These are phyloP conservation scores for Pseudolaguvia tuberculata DNA, from an alignment of 2,113 vertebrate species.

Conservation along the genomic window DNA sequence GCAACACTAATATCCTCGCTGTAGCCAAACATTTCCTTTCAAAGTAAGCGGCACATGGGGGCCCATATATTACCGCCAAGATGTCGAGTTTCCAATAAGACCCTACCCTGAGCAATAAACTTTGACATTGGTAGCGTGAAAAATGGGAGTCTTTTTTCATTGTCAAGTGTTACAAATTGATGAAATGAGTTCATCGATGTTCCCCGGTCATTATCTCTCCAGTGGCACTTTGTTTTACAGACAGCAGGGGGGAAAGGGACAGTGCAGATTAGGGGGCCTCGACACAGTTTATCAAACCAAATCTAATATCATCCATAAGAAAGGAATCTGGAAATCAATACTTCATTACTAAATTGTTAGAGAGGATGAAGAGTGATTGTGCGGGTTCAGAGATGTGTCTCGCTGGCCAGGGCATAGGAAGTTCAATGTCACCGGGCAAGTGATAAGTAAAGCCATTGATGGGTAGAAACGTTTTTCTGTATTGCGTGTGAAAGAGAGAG, in stretches of 20 bases:
- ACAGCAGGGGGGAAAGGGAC: conserved; percentile 82
- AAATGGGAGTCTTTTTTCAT: conserved; percentile 81
- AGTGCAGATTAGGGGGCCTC: conserved; percentile 79
- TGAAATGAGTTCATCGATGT: conserved; percentile 89
- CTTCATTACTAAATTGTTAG: conserved; percentile 99
- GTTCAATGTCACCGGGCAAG: conserved; percentile 82
- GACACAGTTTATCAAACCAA: conserved; percentile 97
- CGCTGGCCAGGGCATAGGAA: conserved; percentile 77
- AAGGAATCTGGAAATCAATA: conserved; percentile 98
- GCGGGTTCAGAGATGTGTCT: conserved; percentile 82
- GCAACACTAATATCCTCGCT: conserved; percentile 89
- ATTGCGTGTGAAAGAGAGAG: conserved; percentile 44
- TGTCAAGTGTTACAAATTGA: conserved; percentile 95
- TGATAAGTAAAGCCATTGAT: conserved; percentile 69
- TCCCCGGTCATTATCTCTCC: conserved; percentile 90
- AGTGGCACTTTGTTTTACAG: conserved; percentile 93
- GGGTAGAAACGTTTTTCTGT: conserved; percentile 73
- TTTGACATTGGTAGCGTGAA: conserved; percentile 86
- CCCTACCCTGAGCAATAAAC: conserved; percentile 79
- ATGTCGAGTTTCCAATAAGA: conserved; percentile 81
- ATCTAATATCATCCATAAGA: conserved; percentile 98
- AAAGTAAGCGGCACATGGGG: conserved; percentile 92
- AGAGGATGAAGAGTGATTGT: conserved; percentile 93
- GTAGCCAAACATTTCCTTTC: conserved; percentile 99
- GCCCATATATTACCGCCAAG: conserved; percentile 92